A percentile compares a stretch with the other conserved stretches of the same genome.
Evolutionary conservation across 2,888 invertebrate species (phyloP).

Genomic region (Prenolepis imparis): DNA sequence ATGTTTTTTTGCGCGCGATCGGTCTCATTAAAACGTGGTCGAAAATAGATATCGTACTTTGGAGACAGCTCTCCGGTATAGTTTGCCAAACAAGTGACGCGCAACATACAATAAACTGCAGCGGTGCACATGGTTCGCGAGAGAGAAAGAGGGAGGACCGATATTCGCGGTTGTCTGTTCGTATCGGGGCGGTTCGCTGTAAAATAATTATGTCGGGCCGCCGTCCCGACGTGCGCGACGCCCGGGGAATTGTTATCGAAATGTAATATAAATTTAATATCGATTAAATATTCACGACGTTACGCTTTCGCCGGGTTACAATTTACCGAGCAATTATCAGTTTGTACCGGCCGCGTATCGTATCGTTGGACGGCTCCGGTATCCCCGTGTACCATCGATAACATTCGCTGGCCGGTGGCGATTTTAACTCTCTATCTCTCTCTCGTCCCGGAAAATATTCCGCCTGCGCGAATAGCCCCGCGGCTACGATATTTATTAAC

Average conservation of each 20-base stretch:
- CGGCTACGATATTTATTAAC: conserved; percentile 54
- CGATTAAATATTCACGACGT: conserved; percentile 58
- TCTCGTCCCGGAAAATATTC: conserved; percentile 45
- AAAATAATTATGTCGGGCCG: conserved; percentile 52
- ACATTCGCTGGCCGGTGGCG: conserved; percentile 56
- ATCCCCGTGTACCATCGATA: conserved; percentile 36
- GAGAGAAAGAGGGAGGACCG: neutral
- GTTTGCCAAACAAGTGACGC: conserved; percentile 45
- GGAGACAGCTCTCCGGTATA: conserved; percentile 31
- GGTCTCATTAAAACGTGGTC: conserved; percentile 26
- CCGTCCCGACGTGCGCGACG: conserved; percentile 43
- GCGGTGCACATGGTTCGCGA: conserved; percentile 24
- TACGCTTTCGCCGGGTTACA: conserved; percentile 53
- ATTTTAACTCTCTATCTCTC: conserved; percentile 34
- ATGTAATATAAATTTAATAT: conserved; percentile 57
- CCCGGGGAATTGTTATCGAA: conserved; percentile 55
- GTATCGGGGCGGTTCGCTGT: conserved; percentile 49
- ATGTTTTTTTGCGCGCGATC: no score
- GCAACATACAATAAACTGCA: conserved; percentile 36
- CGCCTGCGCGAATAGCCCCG: conserved; percentile 2
- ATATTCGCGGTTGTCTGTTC: conserved; percentile 49
- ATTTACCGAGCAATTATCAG: conserved; percentile 57
- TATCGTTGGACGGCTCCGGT: conserved; percentile 19
- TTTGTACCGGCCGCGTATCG: conserved; percentile 25
- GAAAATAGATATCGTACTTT: conserved; percentile 39